These are phyloP conservation scores for Enoplosus armatus DNA, from an alignment of 2,797 vertebrate species.

Conservation along the genomic window DNA sequence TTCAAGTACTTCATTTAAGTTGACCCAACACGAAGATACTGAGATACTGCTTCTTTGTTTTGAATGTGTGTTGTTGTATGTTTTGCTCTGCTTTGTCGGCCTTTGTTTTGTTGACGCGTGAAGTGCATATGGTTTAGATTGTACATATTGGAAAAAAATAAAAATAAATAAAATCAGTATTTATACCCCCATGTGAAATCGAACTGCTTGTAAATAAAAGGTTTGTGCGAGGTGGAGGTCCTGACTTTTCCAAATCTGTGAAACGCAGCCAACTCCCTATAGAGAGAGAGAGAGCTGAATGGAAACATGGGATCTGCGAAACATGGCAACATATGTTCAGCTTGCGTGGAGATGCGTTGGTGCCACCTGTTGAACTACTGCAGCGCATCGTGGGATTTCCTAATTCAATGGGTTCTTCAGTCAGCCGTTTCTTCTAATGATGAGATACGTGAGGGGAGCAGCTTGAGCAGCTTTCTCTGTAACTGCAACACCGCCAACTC, in stretches of 20 bases:
- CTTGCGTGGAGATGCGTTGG: background rate
- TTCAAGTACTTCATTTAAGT: too few relatives aligned
- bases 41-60: too few relatives aligned
- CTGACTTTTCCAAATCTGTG: background rate
- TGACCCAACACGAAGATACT: too few relatives aligned
- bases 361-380: constrained; percentile 10
- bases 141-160: too few relatives aligned
- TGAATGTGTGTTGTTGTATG: too few relatives aligned
- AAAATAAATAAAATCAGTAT: too few relatives aligned
- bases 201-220: too few relatives aligned
- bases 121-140: too few relatives aligned
- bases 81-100: too few relatives aligned
- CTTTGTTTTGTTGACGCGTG: too few relatives aligned
- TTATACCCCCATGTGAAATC: too few relatives aligned
- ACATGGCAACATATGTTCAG: constrained; percentile 2
- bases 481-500: background rate
- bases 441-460: background rate
- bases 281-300: background rate
- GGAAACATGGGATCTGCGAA: background rate
- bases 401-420: constrained; percentile 2
- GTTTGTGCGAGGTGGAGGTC: background rate
- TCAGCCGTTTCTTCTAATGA: background rate
- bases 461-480: background rate
- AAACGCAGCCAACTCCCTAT: background rate
- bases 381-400: background rate